Evolutionary conservation across 2,888 invertebrate species (phyloP).

Genomic region (Coecobrya sp.): DNA sequence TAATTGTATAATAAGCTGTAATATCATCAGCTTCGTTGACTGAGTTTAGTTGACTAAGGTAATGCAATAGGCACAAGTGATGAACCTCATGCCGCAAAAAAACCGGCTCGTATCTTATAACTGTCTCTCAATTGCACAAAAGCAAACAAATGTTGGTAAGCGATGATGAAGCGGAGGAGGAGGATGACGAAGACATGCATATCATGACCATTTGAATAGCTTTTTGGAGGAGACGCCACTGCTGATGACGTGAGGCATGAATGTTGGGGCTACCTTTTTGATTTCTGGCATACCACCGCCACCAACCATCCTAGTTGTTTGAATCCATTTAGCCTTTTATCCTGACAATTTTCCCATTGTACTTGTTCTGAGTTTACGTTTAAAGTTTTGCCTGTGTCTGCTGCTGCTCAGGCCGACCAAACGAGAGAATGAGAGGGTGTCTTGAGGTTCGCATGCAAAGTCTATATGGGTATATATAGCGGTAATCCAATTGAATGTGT

Average conservation of each 20-base stretch:
- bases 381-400: not conserved
- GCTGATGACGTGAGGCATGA: slow-evolving; percentile 17
- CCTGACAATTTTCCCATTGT: slow-evolving; percentile 41
- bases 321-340: not conserved
- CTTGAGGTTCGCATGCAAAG: not conserved
- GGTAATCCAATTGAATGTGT: not conserved
- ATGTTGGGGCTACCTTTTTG: not conserved
- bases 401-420: too few relatives aligned
- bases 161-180: not conserved
- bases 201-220: not conserved
- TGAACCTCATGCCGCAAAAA: not conserved
- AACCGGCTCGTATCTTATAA: slow-evolving; percentile 37
- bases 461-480: too few relatives aligned
- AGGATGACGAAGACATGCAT: not conserved
- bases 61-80: not conserved
- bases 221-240: slow-evolving; percentile 28
- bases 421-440: not conserved
- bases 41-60: slow-evolving; percentile 10
- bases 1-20: slow-evolving; percentile 29
- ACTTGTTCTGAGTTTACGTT: slow-evolving; percentile 6
- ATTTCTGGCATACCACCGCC: not conserved
- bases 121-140: slow-evolving; percentile 24
- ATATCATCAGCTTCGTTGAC: not conserved
- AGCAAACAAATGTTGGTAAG: slow-evolving; percentile 2
- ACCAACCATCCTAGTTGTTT: slow-evolving; percentile 19